Evolutionary conservation across 1,140 invertebrate species (phyloP).

Genomic region (Drosophila sulfurigaster): DNA sequence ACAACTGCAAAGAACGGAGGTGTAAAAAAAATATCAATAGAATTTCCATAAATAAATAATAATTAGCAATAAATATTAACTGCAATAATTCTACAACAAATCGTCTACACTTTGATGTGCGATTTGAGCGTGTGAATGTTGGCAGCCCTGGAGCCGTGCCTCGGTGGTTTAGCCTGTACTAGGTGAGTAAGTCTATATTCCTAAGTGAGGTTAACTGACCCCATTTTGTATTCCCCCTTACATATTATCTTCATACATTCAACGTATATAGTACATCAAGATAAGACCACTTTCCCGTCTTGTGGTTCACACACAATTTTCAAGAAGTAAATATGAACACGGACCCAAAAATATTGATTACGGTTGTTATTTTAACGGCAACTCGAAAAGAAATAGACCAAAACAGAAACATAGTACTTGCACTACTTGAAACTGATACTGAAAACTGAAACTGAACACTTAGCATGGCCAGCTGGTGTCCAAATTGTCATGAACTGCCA

Average conservation of each 20-base stretch:
- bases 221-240: background rate
- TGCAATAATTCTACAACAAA: slow-evolving; percentile 49
- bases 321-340: slow-evolving; percentile 71
- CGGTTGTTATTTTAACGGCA: slow-evolving; percentile 43
- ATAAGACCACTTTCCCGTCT: slow-evolving; percentile 26
- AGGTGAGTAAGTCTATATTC: slow-evolving; percentile 64
- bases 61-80: background rate
- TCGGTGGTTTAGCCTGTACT: slow-evolving; percentile 85
- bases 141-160: slow-evolving; percentile 85
- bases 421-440: background rate
- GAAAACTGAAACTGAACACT: slow-evolving; percentile 30
- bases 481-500: slow-evolving; percentile 79
- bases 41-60: slow-evolving; percentile 4
- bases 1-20: slow-evolving; percentile 1
- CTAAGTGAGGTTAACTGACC: background rate
- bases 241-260: background rate
- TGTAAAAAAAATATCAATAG: slow-evolving; percentile 26
- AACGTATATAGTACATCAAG: slow-evolving; percentile 2
- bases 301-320: slow-evolving; percentile 4
- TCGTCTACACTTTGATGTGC: slow-evolving; percentile 79
- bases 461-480: slow-evolving; percentile 82
- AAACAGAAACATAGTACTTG: slow-evolving; percentile 4
- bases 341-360: slow-evolving; percentile 50
- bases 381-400: slow-evolving; percentile 40
- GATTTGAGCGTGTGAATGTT: slow-evolving; percentile 84